phyloP scores from a whole-genome alignment of 2,888 invertebrate genomes.

The Trachelus stipa region DNA sequence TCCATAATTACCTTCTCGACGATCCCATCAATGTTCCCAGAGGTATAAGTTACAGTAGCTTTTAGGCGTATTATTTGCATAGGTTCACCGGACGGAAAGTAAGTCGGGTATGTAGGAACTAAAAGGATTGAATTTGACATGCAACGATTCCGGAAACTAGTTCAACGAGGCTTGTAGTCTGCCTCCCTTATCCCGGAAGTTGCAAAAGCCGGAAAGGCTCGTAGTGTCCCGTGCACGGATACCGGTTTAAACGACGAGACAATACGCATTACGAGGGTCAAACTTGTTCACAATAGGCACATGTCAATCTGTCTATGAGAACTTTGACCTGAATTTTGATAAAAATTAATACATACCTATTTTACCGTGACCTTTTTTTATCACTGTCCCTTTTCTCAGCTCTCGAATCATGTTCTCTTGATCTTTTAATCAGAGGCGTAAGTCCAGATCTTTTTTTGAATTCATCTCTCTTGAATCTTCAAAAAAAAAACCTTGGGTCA shows the following conservation, averaged over 20 bases:
- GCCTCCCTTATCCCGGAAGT: background rate
- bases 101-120: slow-evolving; percentile 28
- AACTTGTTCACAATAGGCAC: background rate
- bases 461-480: background rate
- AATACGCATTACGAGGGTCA: background rate
- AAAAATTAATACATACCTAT: background rate
- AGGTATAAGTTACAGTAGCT: slow-evolving; percentile 48
- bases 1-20: background rate
- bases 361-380: background rate
- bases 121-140: slow-evolving; percentile 47
- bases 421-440: background rate
- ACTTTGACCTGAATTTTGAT: background rate
- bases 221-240: slow-evolving; percentile 32
- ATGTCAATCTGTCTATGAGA: background rate
- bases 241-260: slow-evolving; percentile 37
- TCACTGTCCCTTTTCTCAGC: background rate
- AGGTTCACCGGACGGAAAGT: slow-evolving; percentile 39
- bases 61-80: slow-evolving; percentile 48
- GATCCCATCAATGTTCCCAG: slow-evolving; percentile 47
- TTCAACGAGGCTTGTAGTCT: slow-evolving; percentile 3
- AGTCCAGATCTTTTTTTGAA: background rate
- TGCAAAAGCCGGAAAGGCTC: background rate
- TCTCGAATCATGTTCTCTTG: background rate
- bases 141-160: slow-evolving; percentile 41
- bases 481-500: background rate